Base-by-base conservation (phyloP, 2,113 vertebrate species). In the Thamnaconus septentrionalis region DNA sequence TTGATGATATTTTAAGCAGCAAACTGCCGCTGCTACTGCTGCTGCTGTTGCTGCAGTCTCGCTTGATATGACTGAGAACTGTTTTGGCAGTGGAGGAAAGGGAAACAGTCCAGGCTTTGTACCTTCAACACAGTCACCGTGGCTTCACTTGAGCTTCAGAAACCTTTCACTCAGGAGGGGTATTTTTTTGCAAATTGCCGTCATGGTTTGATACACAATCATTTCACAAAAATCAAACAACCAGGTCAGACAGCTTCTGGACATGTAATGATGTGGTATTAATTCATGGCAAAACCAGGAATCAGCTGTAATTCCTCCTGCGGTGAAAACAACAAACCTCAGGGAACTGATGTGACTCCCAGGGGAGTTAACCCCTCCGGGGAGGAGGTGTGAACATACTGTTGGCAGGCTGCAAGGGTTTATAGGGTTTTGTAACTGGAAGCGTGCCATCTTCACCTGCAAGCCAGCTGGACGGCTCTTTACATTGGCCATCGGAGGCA, bases 91-190 rank as follows among this genome's bases (percentile, higher is more conserved):
- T 56, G 41, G 10, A 6, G 65, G 61, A 6, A 40, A 18, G 54
- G 59, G 66, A 78, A 73, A 75, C 77, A 87, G 78, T 59, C 52
- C 8, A 0, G 66, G 63, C 64, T 81, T 78, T 87, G 75, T 85
- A 71, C 59, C 41, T 79, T 45, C 56, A 50, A 46, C 76, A 70
- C 71, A 77, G 64, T 73, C 41, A 44, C 44, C 74, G 61, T 51
- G 45, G 52, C 61, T 70, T 59, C 60, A 56, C 61, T 59, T 40
- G 61, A 57, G 53, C 54, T 71, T 64, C 6, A 66, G 55, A 66
- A 66, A 47, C 31, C 8, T 59, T 61, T 71, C 39, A 57, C 53
- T 69, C 46, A 55, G 0, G 18, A 60, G 41, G 43, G 56, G 56
- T 11, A 43, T 10, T n/a, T n/a, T 54, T 65, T 68, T 4, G 60